Evolutionary conservation across 2,888 invertebrate species (phyloP), one percentile per base, ranked within the genome.

Genomic region (Leucoma salicis): DNA sequence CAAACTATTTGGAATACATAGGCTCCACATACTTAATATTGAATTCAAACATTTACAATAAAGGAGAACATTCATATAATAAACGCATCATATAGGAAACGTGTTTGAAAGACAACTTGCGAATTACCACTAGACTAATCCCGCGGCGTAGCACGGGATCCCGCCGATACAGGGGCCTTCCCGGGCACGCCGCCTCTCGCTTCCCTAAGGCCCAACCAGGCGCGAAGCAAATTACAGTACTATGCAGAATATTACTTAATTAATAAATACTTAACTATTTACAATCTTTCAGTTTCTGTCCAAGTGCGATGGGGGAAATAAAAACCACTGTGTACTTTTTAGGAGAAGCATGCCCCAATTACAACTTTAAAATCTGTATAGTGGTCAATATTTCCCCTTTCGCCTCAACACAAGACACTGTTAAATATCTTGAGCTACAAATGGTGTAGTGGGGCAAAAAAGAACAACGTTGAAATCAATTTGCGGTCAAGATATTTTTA

Each of bases 31-130:
- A 74, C 64, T 66, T 66, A 69, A 74, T 76, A 74, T 78, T 71
- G 78, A 70, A 72, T 69, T 74, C 78, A 83, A 87, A 86, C 85
- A 87, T 87, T 87, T 87, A 88, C 86, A 88, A 87, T 86, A 87
- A 85, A 86, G 66, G 82, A 78, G 82, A 86, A 87, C 85, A 85
- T 86, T 83, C 78, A 85, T 84, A 82, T 84, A 83, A 82, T 83
- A 87, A 87, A 87, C 87, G 83, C 82, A 86, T 85, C 70, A 82
- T 82, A 84, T 87, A 88, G 86, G 86, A 86, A 87, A 88, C 85
- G 82, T 83, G 77, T 81, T 65, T 77, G 71, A 79, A 71, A 79
- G 75, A 80, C 75, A 78, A 78, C 76, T 73, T 70, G 67, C 70
- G 62, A 71, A 70, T 78, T 74, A 74, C 69, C 70, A 65, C 66